Conservation (phyloP, 2,113 vertebrate species). For the Motacilla alba region DNA sequence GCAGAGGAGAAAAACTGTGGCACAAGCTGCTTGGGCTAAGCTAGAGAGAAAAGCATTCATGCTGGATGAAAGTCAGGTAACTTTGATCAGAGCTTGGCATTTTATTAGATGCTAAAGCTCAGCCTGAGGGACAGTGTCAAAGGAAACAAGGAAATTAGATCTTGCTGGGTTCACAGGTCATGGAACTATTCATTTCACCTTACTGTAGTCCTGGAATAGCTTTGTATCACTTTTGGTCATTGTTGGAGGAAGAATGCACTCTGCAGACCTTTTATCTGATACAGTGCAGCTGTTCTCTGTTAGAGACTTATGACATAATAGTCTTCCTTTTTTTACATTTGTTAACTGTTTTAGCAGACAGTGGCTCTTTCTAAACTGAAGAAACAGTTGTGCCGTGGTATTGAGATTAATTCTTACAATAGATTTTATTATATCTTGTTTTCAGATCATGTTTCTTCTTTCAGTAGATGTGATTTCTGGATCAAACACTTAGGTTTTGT, state of each 20-base stretch:
- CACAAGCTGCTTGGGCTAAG: not conserved
- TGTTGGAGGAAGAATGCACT: constrained; percentile 11
- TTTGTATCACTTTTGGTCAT: not conserved
- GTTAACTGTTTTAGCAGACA: not conserved
- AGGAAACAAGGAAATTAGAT: not conserved
- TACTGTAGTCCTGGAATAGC: not conserved
- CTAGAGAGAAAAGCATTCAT: not conserved
- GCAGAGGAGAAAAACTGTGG: not conserved
- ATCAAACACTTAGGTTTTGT: not conserved
- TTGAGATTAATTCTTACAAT: not conserved
- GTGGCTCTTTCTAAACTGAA: not conserved
- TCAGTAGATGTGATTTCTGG: not conserved
- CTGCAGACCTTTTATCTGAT: constrained; percentile 24
- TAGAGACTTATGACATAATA: not conserved
- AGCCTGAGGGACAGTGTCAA: not conserved
- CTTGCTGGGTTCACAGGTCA: not conserved
- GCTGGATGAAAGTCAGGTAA: not conserved
- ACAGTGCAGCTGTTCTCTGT: constrained; percentile 29
- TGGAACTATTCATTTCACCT: constrained; percentile 26
- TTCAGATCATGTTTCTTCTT: constrained; percentile 13
- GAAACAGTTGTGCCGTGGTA: not conserved
- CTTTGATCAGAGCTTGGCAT: not conserved
- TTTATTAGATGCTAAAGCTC: not conserved
- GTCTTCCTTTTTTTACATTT: not conserved
- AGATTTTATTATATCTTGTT: not conserved